phyloP scores from a whole-genome alignment of 2,888 invertebrate genomes.

The Dryadula phaetusa region DNA sequence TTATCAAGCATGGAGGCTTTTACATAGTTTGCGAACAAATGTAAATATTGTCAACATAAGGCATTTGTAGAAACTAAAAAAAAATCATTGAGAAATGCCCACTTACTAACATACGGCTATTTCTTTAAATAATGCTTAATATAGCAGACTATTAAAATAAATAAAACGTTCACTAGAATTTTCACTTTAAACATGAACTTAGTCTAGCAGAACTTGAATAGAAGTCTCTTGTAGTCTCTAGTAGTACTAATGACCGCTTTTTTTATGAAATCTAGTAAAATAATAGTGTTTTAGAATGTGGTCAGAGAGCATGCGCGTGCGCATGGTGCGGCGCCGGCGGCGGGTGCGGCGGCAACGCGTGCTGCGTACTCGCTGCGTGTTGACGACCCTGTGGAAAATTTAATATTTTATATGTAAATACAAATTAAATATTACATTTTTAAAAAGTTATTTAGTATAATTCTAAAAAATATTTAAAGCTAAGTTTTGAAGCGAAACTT shows the following conservation, averaged over 20 bases:
- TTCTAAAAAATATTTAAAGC: too few relatives aligned
- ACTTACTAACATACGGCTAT: neutral
- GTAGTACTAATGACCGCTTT: neutral
- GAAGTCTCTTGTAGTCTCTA: constrained; percentile 15
- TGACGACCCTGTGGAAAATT: constrained; percentile 69
- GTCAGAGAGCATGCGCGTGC: constrained; percentile 79
- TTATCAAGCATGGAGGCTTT: constrained; percentile 12
- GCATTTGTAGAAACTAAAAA: neutral
- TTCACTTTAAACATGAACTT: constrained; percentile 8
- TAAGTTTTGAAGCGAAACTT: too few relatives aligned
- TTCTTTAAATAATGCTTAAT: constrained; percentile 3
- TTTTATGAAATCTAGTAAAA: neutral
- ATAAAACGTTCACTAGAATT: constrained; percentile 7
- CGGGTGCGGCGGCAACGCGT: constrained; percentile 67
- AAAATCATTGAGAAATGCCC: constrained; percentile 3
- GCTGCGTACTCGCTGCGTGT: constrained; percentile 68
- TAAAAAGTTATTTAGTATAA: too few relatives aligned
- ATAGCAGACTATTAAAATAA: constrained; percentile 7
- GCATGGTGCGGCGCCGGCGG: constrained; percentile 64
- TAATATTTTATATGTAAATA: neutral
- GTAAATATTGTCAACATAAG: neutral
- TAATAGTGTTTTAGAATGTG: neutral
- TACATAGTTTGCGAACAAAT: constrained; percentile 8
- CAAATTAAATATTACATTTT: neutral
- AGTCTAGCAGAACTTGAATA: constrained; percentile 7